phyloP scores from a whole-genome alignment of 2,888 invertebrate species.

The Aproaerema taeniolella region DNA sequence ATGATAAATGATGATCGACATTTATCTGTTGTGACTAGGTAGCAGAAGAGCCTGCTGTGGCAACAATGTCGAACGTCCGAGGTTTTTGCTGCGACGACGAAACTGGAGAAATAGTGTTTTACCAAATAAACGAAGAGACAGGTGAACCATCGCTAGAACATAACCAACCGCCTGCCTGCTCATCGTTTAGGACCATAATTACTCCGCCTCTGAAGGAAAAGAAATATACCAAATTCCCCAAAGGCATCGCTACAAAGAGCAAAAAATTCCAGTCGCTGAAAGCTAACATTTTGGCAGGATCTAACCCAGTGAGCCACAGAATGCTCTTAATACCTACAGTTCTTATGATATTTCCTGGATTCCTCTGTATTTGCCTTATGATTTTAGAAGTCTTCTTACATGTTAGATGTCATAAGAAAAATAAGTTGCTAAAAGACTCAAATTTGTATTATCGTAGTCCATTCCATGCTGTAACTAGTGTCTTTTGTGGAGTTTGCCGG shows the following conservation, averaged over 20 bases:
- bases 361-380: slow-evolving; percentile 67
- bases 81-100: slow-evolving; percentile 62
- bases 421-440: slow-evolving; percentile 75
- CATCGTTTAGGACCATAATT: neutral
- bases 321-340: slow-evolving; percentile 79
- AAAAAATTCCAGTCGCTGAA: slow-evolving; percentile 53
- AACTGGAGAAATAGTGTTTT: slow-evolving; percentile 69
- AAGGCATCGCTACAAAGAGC: slow-evolving; percentile 42
- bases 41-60: no score
- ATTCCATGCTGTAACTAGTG: slow-evolving; percentile 81
- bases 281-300: slow-evolving; percentile 53
- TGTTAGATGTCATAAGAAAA: slow-evolving; percentile 82
- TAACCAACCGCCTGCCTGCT: slow-evolving; percentile 20
- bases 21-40: no score
- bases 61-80: no score
- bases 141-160: slow-evolving; percentile 55
- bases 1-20: no score
- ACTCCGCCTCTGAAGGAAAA: slow-evolving; percentile 7
- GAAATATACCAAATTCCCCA: slow-evolving; percentile 40
- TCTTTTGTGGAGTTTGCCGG: slow-evolving; percentile 82
- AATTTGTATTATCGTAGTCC: slow-evolving; percentile 83
- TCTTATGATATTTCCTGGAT: slow-evolving; percentile 72
- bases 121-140: slow-evolving; percentile 66
- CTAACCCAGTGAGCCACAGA: slow-evolving; percentile 58
- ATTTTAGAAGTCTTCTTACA: slow-evolving; percentile 80